These are phyloP conservation scores for Neostethus bicornis DNA, from an alignment of 2,797 vertebrate genomes.

Conservation along the genomic window DNA sequence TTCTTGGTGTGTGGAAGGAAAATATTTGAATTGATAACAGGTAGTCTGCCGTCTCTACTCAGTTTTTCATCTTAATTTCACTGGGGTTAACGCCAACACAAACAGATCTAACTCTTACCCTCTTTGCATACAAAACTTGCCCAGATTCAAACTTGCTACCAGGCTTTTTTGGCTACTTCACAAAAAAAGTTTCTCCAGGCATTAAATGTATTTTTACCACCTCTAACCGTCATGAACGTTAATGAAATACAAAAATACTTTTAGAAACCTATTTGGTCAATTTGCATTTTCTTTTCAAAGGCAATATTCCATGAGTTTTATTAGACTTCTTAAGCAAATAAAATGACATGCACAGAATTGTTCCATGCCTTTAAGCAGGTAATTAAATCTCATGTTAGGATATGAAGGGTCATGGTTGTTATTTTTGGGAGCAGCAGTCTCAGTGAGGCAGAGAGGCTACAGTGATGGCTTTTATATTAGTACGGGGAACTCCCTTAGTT, in stretches of 20 bases:
- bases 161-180: conserved; percentile 22
- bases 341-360: conserved; percentile 21
- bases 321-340: conserved; percentile 7
- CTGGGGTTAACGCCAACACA: conserved; percentile 65
- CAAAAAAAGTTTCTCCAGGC: conserved; percentile 27
- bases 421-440: conserved; percentile 52
- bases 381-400: conserved; percentile 54
- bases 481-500: conserved; percentile 67
- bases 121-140: conserved; percentile 53
- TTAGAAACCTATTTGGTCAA: conserved; percentile 10
- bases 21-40: conserved; percentile 86
- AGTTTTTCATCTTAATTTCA: conserved; percentile 76
- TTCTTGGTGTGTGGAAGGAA: conserved; percentile 79
- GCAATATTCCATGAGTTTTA: not conserved
- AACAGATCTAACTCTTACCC: conserved; percentile 54
- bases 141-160: conserved; percentile 27
- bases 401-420: conserved; percentile 61
- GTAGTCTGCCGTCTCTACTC: conserved; percentile 74
- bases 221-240: conserved; percentile 24
- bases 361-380: conserved; percentile 49
- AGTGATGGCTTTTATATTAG: conserved; percentile 64
- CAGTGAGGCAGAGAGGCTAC: conserved; percentile 53
- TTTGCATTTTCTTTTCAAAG: conserved; percentile 14
- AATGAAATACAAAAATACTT: conserved; percentile 16
- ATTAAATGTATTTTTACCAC: conserved; percentile 28